phyloP scores from a whole-genome alignment of 2,888 invertebrate species.

The Acheta domesticus region DNA sequence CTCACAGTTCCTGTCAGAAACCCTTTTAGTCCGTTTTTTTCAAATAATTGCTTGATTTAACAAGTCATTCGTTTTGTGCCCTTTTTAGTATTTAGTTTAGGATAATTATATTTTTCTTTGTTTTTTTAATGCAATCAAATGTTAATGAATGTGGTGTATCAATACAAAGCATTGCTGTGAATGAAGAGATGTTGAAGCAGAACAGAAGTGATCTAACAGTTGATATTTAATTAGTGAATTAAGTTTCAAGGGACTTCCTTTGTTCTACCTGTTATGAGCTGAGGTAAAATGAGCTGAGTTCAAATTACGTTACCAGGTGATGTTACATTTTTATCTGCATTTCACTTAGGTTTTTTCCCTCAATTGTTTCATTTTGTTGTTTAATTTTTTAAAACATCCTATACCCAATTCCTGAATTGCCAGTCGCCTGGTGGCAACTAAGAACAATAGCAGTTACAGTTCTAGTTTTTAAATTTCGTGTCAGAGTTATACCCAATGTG shows the following conservation, averaged over 20 bases:
- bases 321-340: not conserved
- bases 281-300: not conserved
- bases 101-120: not conserved
- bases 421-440: not conserved
- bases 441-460: not conserved
- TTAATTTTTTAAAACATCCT: not conserved
- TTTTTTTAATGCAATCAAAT: not conserved
- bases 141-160: not conserved
- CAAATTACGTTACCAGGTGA: not conserved
- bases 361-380: not conserved
- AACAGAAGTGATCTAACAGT: not conserved
- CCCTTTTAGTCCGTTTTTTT: not conserved
- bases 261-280: not conserved
- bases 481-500: too few relatives aligned
- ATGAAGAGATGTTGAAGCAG: not conserved
- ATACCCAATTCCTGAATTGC: not conserved
- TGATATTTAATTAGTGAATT: not conserved
- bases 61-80: not conserved
- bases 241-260: not conserved
- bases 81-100: not conserved
- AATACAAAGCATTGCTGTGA: not conserved
- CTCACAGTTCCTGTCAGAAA: not conserved
- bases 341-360: not conserved
- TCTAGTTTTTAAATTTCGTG: not conserved
- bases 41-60: not conserved